Evolutionary conservation across 2,888 invertebrate species (phyloP).

Genomic region (Esperia sulphurella): DNA sequence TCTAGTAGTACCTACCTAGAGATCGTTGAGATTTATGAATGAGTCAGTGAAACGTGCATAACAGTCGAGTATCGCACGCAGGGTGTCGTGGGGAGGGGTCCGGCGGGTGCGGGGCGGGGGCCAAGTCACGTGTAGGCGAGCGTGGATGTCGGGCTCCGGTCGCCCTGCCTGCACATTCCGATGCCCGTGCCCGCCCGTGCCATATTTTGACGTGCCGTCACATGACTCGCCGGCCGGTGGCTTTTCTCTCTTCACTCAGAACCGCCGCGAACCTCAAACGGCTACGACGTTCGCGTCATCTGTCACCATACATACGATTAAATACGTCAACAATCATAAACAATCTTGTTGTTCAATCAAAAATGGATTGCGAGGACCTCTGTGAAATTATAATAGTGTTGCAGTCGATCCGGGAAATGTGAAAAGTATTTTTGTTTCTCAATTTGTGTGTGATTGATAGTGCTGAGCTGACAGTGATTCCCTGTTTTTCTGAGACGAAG

Average conservation of each 20-base stretch:
- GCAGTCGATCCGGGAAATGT: slow-evolving; percentile 29
- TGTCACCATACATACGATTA: slow-evolving; percentile 33
- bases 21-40: too few species aligned
- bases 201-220: slow-evolving; percentile 60
- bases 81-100: slow-evolving; percentile 13
- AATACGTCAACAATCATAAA: slow-evolving; percentile 36
- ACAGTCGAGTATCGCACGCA: slow-evolving; percentile 22
- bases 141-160: slow-evolving; percentile 36
- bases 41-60: slow-evolving; percentile 9
- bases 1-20: too few species aligned
- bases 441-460: slow-evolving; percentile 34
- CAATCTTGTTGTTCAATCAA: slow-evolving; percentile 27
- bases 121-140: slow-evolving; percentile 55
- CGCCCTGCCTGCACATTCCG: slow-evolving; percentile 41
- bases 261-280: slow-evolving; percentile 36
- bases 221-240: slow-evolving; percentile 57
- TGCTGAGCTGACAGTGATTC: slow-evolving; percentile 35
- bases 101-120: slow-evolving; percentile 18
- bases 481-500: slow-evolving; percentile 43
- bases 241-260: too few species aligned
- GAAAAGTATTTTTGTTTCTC: slow-evolving; percentile 25
- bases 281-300: slow-evolving; percentile 31
- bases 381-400: slow-evolving; percentile 25
- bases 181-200: slow-evolving; percentile 26
- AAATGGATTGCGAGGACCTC: slow-evolving; percentile 49